Conservation (phyloP, 2,113 vertebrate species). For the Epinephelus lanceolatus region DNA sequence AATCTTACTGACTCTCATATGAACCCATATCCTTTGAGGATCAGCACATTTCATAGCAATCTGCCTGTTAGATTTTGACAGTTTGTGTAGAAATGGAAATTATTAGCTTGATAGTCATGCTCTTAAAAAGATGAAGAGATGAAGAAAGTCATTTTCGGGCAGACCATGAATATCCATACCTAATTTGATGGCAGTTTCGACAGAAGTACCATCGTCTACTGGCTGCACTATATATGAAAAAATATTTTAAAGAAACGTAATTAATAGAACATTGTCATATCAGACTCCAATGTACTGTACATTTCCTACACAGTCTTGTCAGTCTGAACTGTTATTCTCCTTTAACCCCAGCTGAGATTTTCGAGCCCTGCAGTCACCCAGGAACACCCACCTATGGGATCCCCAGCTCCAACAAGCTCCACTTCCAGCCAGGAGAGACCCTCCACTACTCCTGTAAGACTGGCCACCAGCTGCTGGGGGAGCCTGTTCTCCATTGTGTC, state of each 20-base stretch:
- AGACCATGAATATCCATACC: background rate
- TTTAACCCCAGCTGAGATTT: conserved; percentile 86
- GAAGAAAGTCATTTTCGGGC: background rate
- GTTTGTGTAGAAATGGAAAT: background rate
- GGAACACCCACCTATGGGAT: conserved; percentile 87
- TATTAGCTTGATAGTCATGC: background rate
- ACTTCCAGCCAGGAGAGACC: conserved; percentile 90
- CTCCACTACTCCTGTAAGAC: conserved; percentile 89
- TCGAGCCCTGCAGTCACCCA: conserved; percentile 91
- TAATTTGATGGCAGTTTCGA: background rate
- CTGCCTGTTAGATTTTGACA: background rate
- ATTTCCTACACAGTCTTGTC: background rate
- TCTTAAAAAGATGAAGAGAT: background rate
- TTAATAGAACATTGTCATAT: background rate
- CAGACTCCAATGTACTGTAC: background rate
- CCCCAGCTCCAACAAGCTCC: conserved; percentile 86
- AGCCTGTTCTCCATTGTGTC: conserved; percentile 90
- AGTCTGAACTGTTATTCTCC: background rate
- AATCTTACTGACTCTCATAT: background rate
- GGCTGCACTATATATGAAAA: background rate
- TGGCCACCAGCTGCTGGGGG: conserved; percentile 90
- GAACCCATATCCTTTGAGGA: background rate
- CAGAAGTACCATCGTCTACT: background rate
- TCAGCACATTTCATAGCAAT: background rate
- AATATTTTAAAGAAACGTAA: background rate